Conservation (phyloP, 2,888 invertebrate species). For the Agrochola lota region DNA sequence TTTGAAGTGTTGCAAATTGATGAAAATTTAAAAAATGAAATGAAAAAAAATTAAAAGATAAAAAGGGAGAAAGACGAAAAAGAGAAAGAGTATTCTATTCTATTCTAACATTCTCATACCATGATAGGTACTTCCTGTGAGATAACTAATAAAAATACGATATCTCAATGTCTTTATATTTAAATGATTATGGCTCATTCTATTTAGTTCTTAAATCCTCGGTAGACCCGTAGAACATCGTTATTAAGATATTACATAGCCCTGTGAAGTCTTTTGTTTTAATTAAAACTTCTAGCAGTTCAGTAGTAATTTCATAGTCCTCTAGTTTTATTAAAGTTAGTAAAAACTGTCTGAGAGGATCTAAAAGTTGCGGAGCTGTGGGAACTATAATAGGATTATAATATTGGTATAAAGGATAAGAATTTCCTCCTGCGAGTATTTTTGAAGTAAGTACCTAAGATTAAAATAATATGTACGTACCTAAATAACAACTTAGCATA, state of each 20-base stretch:
- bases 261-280: conserved; percentile 34
- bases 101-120: not conserved
- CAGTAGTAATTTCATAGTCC: conserved; percentile 35
- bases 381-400: conserved; percentile 35
- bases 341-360: conserved; percentile 44
- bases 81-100: too few species aligned
- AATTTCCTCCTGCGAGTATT: conserved; percentile 10
- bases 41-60: too few species aligned
- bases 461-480: too few species aligned
- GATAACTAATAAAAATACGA: not conserved
- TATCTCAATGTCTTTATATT: not conserved
- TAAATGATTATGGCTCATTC: not conserved
- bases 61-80: too few species aligned
- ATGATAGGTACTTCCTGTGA: not conserved
- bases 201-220: not conserved
- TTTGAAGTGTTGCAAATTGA: not conserved
- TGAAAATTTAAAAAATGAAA: too few species aligned
- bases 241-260: conserved; percentile 16
- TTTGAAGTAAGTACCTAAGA: not conserved
- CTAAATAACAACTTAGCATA: too few species aligned
- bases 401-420: conserved; percentile 21
- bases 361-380: conserved; percentile 23
- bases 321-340: conserved; percentile 36
- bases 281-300: conserved; percentile 42
- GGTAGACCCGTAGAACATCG: not conserved